A percentile compares a stretch with the other conserved stretches of the same genome.
Evolutionary conservation across 2,113 vertebrate species (phyloP).

Genomic region (Charina bottae): DNA sequence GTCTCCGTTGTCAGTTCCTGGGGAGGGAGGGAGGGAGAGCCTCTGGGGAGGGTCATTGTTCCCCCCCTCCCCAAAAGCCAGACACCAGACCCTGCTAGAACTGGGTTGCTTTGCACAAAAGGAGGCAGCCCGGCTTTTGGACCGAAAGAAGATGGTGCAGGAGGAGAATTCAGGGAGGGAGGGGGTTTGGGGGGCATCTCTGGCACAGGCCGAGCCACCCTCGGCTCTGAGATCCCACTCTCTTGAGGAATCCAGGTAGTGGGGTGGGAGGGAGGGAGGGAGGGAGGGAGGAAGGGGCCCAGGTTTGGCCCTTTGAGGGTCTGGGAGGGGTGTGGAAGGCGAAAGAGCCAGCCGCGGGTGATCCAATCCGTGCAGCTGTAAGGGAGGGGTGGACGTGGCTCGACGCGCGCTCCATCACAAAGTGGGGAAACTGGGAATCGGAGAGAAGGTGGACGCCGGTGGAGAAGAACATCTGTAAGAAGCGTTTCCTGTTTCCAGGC

Average conservation of each 20-base stretch:
- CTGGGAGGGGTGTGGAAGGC: neutral
- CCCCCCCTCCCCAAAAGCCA: neutral
- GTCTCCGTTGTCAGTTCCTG: neutral
- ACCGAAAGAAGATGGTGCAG: too few species aligned
- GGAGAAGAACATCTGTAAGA: neutral
- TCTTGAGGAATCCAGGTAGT: neutral
- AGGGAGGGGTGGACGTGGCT: neutral
- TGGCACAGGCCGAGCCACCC: neutral
- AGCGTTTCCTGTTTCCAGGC: neutral
- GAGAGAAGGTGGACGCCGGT: neutral
- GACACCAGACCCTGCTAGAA: neutral
- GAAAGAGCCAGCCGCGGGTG: neutral
- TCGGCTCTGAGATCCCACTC: neutral
- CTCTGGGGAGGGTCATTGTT: neutral
- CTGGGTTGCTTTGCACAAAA: neutral
- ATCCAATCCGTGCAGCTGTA: neutral
- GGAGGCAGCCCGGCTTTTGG: too few species aligned
- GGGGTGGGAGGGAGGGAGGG: neutral
- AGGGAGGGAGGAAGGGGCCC: neutral
- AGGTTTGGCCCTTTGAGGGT: neutral
- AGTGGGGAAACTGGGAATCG: neutral
- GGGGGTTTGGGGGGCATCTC: neutral
- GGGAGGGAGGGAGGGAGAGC: neutral
- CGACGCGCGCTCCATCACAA: neutral
- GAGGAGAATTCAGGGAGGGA: neutral